These are phyloP conservation scores for Halictus quadricinctus DNA, from an alignment of 2,888 invertebrate species.

Conservation along the genomic window DNA sequence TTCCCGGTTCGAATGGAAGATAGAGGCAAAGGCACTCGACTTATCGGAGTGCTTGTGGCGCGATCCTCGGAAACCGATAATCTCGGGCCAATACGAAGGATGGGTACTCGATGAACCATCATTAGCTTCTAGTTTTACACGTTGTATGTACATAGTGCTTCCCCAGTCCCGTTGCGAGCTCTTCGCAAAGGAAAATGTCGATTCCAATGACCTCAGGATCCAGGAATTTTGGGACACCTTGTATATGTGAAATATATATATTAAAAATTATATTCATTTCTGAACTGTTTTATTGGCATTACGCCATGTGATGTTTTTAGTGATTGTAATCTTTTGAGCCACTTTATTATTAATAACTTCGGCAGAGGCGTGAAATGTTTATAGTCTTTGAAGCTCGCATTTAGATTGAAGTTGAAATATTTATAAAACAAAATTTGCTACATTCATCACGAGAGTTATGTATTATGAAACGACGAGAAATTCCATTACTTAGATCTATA, in stretches of 20 bases:
- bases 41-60: neutral
- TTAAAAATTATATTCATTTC: too few relatives aligned
- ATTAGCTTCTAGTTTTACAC: slow-evolving; percentile 13
- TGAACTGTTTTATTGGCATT: too few relatives aligned
- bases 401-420: neutral
- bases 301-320: too few relatives aligned
- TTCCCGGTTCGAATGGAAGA: slow-evolving; percentile 7
- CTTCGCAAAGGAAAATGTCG: too few relatives aligned
- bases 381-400: neutral
- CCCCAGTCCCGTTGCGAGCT: neutral
- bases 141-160: neutral
- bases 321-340: too few relatives aligned
- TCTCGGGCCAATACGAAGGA: neutral
- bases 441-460: neutral
- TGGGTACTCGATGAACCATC: slow-evolving; percentile 20
- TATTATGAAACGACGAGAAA: neutral
- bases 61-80: slow-evolving; percentile 11
- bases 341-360: neutral
- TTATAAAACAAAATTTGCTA: neutral
- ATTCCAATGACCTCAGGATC: too few relatives aligned
- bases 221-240: too few relatives aligned
- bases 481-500: neutral
- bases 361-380: too few relatives aligned
- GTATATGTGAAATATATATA: too few relatives aligned
- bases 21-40: slow-evolving; percentile 6